A percentile compares a stretch with the other conserved stretches of the same genome.
Evolutionary conservation across 2,888 invertebrate species (phyloP).

Genomic region (Achlya flavicornis): DNA sequence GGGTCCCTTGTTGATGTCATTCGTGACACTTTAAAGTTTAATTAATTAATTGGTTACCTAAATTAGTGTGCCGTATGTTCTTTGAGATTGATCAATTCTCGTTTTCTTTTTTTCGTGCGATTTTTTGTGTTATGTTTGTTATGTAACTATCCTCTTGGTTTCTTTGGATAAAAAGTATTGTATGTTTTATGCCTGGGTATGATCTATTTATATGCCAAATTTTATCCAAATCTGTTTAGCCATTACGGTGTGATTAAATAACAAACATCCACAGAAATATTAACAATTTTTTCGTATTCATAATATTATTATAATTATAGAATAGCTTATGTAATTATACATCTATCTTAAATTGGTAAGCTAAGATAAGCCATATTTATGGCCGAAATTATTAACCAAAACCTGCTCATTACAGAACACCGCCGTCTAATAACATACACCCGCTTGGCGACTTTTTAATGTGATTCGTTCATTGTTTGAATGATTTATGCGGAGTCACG

Average conservation of each 20-base stretch:
- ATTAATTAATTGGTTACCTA: background rate
- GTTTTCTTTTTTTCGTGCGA: background rate
- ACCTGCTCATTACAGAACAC: slow-evolving; percentile 1
- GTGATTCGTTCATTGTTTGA: slow-evolving; percentile 37
- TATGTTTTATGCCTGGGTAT: too few relatives aligned
- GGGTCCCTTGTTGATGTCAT: slow-evolving; percentile 19
- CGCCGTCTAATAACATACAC: background rate
- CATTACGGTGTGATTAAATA: too few relatives aligned
- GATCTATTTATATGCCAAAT: too few relatives aligned
- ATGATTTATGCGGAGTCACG: slow-evolving; percentile 67
- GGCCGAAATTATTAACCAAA: background rate
- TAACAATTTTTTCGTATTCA: too few relatives aligned
- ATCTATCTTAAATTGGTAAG: background rate
- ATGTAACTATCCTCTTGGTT: too few relatives aligned
- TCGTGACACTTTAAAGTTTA: background rate
- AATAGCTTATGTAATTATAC: too few relatives aligned
- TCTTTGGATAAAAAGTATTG: too few relatives aligned
- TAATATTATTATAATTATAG: too few relatives aligned
- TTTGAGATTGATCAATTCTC: background rate
- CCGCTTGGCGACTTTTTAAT: slow-evolving; percentile 19
- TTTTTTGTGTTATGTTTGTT: background rate
- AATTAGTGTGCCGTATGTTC: background rate
- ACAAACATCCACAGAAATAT: too few relatives aligned
- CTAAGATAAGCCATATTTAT: background rate
- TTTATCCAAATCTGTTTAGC: too few relatives aligned